Percentiles rank a stretch among this genome's conserved stretches.
These are phyloP conservation scores for Clarias platycephalus DNA, from an alignment of 2,797 vertebrate genomes.

Conservation along the genomic window DNA sequence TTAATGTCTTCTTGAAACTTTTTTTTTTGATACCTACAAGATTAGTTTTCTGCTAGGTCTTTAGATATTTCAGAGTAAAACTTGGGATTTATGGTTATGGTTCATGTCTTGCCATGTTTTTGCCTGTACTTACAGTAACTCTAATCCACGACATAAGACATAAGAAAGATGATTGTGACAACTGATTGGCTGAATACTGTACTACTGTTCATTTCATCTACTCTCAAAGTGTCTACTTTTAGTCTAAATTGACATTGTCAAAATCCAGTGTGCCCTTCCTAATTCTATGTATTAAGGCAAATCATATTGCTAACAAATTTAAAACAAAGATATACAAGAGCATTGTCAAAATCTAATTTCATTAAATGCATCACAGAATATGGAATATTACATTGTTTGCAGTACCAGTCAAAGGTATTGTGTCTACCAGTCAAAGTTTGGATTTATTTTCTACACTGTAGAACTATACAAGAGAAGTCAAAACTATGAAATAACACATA, in stretches of 20 bases:
- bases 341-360: neutral
- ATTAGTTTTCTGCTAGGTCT: neutral
- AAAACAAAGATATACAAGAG: conserved; percentile 1
- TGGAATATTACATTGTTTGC: too few relatives aligned
- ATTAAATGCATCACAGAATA: too few relatives aligned
- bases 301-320: neutral
- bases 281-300: neutral
- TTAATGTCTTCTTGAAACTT: neutral
- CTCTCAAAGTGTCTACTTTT: neutral
- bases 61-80: neutral
- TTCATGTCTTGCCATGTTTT: neutral
- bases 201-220: neutral
- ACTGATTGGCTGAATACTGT: neutral
- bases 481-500: too few relatives aligned
- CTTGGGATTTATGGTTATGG: neutral
- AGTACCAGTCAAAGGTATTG: too few relatives aligned
- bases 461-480: too few relatives aligned
- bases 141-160: neutral
- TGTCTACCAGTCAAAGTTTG: too few relatives aligned
- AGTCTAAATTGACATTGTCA: neutral
- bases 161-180: neutral
- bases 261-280: neutral
- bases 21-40: neutral
- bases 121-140: too few relatives aligned
- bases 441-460: too few relatives aligned